Evolutionary conservation across 2,888 invertebrate genomes (phyloP).

Genomic region (Pristionchus mayeri): DNA sequence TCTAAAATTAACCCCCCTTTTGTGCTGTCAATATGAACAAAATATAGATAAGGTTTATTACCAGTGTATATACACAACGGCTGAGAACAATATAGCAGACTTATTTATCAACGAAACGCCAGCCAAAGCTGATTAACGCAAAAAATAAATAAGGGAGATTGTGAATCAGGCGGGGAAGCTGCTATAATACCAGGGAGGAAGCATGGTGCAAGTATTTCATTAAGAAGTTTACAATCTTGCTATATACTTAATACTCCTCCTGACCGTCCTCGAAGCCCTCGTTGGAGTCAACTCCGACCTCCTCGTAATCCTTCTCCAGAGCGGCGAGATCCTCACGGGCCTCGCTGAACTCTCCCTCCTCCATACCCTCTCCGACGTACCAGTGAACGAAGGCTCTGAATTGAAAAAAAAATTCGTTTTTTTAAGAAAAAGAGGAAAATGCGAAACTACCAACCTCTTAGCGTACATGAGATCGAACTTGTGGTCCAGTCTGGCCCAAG

Average conservation of each 20-base stretch:
- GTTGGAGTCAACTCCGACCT: conserved; percentile 63
- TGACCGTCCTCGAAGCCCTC: conserved; percentile 63
- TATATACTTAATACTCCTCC: conserved; percentile 60
- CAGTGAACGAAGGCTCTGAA: conserved; percentile 67
- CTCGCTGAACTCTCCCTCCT: conserved; percentile 75
- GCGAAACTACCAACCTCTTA: conserved; percentile 79
- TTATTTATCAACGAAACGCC: conserved; percentile 50
- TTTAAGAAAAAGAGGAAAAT: not conserved
- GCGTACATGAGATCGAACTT: conserved; percentile 87
- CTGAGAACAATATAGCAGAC: conserved; percentile 31
- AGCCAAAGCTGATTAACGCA: too few species aligned
- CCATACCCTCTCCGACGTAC: conserved; percentile 79
- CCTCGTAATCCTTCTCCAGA: conserved; percentile 71
- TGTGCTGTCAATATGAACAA: not conserved
- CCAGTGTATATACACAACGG: conserved; percentile 38
- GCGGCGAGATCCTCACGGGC: conserved; percentile 74
- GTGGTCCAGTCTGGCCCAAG: conserved; percentile 86
- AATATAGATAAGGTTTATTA: not conserved
- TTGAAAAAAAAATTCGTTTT: not conserved
- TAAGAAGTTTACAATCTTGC: conserved; percentile 46
- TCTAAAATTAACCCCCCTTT: not conserved
- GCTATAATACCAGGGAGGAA: conserved; percentile 37
- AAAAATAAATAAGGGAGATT: conserved; percentile 49
- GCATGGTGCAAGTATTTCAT: conserved; percentile 45
- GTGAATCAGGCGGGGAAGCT: conserved; percentile 43